Percentiles rank a stretch among this genome's conserved stretches.
These are phyloP conservation scores for Rhynchonycteris naso DNA, from an alignment of 2,797 vertebrate species.

Conservation along the genomic window DNA sequence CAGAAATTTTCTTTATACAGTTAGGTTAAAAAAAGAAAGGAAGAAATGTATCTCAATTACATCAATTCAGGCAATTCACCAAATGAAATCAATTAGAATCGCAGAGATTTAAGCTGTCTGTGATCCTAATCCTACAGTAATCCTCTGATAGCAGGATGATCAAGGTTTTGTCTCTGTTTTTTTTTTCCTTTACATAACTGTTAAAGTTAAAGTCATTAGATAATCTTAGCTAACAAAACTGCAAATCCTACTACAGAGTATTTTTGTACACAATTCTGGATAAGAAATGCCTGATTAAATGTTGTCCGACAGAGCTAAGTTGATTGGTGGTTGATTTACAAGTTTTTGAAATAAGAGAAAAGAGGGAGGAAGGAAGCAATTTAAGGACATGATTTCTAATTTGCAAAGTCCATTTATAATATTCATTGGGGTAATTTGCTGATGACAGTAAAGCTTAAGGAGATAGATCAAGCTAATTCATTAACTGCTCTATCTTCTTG, in stretches of 20 bases:
- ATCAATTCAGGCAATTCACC: background rate
- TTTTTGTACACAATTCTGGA: background rate
- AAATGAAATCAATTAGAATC: constrained; percentile 24
- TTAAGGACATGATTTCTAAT: constrained; percentile 72
- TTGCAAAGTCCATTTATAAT: constrained; percentile 73
- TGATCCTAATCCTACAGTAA: background rate
- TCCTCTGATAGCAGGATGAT: background rate
- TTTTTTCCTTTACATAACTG: background rate
- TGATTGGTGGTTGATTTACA: constrained; percentile 57
- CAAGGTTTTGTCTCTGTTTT: no score
- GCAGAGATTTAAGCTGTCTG: background rate
- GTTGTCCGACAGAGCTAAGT: constrained; percentile 33
- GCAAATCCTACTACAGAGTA: background rate
- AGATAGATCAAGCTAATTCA: constrained; percentile 73
- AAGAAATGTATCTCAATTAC: background rate
- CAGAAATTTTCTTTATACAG: background rate
- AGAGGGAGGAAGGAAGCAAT: constrained; percentile 73
- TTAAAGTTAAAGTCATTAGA: background rate
- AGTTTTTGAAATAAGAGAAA: constrained; percentile 63
- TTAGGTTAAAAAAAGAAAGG: no score
- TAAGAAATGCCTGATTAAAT: constrained; percentile 40
- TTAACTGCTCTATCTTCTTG: constrained; percentile 73
- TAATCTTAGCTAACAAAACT: constrained; percentile 11
- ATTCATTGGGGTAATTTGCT: constrained; percentile 69
- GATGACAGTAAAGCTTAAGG: constrained; percentile 78